Conservation (phyloP, 2,888 invertebrate species). For the Tridacna crocea region DNA sequence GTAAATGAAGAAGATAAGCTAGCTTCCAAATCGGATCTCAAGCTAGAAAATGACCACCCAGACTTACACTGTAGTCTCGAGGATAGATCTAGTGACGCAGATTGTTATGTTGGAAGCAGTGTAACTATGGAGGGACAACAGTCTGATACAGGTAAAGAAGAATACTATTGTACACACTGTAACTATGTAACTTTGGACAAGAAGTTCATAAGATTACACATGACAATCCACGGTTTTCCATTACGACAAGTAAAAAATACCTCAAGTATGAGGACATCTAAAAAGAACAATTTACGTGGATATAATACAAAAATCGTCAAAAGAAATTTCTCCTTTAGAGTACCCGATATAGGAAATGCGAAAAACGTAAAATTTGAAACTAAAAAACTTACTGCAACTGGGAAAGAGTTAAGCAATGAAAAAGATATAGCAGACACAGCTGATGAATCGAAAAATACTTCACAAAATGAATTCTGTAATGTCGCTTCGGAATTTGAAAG, state of each 20-base stretch:
- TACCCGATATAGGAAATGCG: background rate
- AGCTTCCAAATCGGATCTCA: background rate
- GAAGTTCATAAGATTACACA: constrained; percentile 11
- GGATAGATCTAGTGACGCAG: background rate
- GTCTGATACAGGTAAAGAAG: background rate
- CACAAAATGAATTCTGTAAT: no score
- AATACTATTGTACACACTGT: constrained; percentile 2
- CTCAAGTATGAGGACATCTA: background rate
- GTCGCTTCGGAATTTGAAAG: no score
- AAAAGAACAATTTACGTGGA: background rate
- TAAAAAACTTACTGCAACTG: background rate
- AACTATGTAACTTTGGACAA: constrained; percentile 5
- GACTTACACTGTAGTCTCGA: background rate
- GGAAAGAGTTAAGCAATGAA: background rate
- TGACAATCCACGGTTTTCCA: constrained; percentile 6
- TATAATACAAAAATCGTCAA: background rate
- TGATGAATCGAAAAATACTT: background rate
- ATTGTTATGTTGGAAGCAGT: background rate
- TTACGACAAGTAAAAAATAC: background rate
- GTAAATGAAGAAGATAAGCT: background rate
- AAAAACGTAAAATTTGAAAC: background rate
- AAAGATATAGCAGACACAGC: background rate
- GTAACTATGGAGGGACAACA: background rate
- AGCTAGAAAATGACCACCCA: background rate
- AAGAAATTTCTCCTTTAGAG: background rate